Evolutionary conservation across 2,888 invertebrate genomes (phyloP).

Genomic region (Drosophila kuntzei): DNA sequence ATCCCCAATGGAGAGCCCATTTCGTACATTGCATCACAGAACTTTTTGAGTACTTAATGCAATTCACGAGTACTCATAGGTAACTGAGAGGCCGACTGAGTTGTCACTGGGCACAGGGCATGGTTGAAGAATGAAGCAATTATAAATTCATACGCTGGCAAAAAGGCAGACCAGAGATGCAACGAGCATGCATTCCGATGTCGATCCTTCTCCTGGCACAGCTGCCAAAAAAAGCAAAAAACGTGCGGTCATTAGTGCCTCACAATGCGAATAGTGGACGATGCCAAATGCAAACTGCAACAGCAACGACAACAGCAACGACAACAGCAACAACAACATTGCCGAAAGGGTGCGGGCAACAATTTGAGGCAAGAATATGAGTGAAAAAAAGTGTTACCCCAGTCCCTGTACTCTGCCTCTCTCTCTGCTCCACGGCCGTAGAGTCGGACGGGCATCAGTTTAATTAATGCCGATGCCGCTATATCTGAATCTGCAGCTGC

Average conservation of each 20-base stretch:
- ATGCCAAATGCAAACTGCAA: constrained; percentile 6
- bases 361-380: constrained; percentile 28
- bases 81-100: constrained; percentile 31
- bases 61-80: constrained; percentile 23
- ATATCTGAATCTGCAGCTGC: constrained; percentile 66
- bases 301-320: neutral
- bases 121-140: constrained; percentile 64
- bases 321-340: constrained; percentile 7
- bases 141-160: constrained; percentile 71
- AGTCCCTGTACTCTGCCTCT: constrained; percentile 2
- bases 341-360: constrained; percentile 24
- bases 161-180: constrained; percentile 21
- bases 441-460: constrained; percentile 37
- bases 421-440: constrained; percentile 12
- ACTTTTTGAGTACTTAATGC: constrained; percentile 17
- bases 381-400: constrained; percentile 13
- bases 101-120: constrained; percentile 20
- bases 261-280: constrained; percentile 33
- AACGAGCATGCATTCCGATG: constrained; percentile 30
- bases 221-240: constrained; percentile 64
- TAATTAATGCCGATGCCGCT: constrained; percentile 67
- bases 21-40: constrained; percentile 33
- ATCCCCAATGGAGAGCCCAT: neutral
- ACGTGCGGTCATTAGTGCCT: constrained; percentile 65
- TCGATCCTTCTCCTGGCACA: constrained; percentile 39